Percentiles rank a stretch among this genome's conserved stretches.
Evolutionary conservation across 2,888 invertebrate species (phyloP).

Genomic region (Philaethria dido): DNA sequence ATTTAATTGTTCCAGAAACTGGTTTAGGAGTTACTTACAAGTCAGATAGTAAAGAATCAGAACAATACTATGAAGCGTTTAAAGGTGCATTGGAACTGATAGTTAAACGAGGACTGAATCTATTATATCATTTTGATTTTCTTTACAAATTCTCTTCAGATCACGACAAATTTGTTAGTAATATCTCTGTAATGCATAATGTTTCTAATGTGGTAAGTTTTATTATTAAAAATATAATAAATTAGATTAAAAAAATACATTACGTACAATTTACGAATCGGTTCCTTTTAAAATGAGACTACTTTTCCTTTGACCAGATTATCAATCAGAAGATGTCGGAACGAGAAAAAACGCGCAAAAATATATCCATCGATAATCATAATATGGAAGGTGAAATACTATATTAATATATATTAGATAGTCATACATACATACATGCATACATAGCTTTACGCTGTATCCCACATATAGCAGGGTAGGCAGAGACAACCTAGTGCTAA

Average conservation of each 20-base stretch:
- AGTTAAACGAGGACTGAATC: constrained; percentile 16
- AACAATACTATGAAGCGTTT: constrained; percentile 18
- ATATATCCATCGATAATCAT: not conserved
- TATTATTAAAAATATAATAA: not conserved
- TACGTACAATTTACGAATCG: not conserved
- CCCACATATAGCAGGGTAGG: too few species aligned
- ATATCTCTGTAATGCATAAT: constrained; percentile 15
- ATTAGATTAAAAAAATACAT: too few species aligned
- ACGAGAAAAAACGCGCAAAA: not conserved
- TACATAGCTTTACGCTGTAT: too few species aligned
- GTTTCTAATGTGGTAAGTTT: constrained; percentile 17
- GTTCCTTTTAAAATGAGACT: not conserved
- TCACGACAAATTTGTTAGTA: constrained; percentile 2
- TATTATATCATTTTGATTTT: constrained; percentile 10
- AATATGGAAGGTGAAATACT: not conserved
- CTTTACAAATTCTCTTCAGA: constrained; percentile 20
- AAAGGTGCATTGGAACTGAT: constrained; percentile 13
- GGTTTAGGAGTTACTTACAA: constrained; percentile 15
- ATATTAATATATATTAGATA: too few species aligned
- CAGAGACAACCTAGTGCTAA: too few species aligned
- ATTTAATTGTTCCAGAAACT: constrained; percentile 6
- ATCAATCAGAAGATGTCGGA: constrained; percentile 19
- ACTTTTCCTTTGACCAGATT: not conserved
- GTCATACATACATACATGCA: too few species aligned
- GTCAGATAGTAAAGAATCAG: not conserved